Percentiles rank a stretch among this genome's conserved stretches.
Evolutionary conservation across 2,797 vertebrate genomes (phyloP).

Genomic region (Vultur gryphus): DNA sequence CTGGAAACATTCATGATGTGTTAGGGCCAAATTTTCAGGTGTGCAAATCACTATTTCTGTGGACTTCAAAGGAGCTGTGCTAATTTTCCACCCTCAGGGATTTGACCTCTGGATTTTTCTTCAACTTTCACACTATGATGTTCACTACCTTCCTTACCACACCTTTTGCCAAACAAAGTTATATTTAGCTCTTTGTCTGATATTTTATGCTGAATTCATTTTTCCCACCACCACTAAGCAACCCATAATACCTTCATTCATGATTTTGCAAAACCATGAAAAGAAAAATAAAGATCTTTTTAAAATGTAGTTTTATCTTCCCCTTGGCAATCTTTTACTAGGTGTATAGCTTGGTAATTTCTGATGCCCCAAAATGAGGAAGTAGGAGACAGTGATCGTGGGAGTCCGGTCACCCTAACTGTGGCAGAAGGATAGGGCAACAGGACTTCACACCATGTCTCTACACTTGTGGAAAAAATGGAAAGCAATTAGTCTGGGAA

Average conservation of each 20-base stretch:
- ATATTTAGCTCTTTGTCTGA: not conserved
- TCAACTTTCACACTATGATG: not conserved
- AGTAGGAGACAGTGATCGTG: not conserved
- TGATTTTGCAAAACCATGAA: not conserved
- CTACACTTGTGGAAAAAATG: not conserved
- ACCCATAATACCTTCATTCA: not conserved
- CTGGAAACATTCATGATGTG: not conserved
- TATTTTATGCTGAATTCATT: not conserved
- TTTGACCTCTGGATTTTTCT: not conserved
- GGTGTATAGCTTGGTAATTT: not conserved
- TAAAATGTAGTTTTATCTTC: not conserved
- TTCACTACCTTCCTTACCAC: not conserved
- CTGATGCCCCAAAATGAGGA: not conserved
- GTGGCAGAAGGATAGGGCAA: not conserved
- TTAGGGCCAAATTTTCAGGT: not conserved
- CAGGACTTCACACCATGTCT: not conserved
- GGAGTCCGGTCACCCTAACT: not conserved
- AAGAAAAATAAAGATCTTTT: not conserved
- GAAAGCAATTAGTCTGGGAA: not conserved
- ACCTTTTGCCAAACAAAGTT: not conserved
- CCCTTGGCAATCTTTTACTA: not conserved
- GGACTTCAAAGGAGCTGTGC: not conserved
- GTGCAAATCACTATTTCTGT: not conserved
- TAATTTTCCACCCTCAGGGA: not conserved
- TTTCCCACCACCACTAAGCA: not conserved